phyloP scores from a whole-genome alignment of 1,140 invertebrate genomes.

The Berghia stephanieae region DNA sequence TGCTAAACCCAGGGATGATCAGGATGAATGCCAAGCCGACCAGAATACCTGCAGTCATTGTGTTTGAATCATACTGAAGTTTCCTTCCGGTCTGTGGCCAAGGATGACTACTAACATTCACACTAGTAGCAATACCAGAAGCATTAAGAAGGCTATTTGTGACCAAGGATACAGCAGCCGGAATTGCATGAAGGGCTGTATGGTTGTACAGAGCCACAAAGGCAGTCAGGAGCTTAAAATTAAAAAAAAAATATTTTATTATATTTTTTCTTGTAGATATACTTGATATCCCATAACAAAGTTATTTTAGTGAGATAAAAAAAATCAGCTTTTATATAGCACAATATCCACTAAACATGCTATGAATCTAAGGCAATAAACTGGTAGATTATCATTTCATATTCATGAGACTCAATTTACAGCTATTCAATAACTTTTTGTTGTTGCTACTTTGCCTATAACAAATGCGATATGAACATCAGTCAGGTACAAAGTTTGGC shows the following conservation, averaged over 20 bases:
- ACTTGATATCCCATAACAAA: no score
- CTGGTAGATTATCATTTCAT: no score
- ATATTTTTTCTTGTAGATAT: neutral
- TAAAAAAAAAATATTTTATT: neutral
- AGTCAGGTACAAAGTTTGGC: no score
- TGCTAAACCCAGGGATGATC: slow-evolving; percentile 78
- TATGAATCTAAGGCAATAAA: no score
- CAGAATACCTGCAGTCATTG: slow-evolving; percentile 78
- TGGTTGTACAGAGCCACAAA: slow-evolving; percentile 78
- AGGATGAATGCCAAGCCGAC: slow-evolving; percentile 83
- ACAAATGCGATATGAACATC: no score
- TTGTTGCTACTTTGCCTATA: no score
- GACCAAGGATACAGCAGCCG: slow-evolving; percentile 79
- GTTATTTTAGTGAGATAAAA: no score
- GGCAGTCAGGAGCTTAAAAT: slow-evolving; percentile 5
- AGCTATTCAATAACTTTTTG: no score
- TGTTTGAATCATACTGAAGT: slow-evolving; percentile 75
- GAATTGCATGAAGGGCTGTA: slow-evolving; percentile 80
- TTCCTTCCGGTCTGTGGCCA: slow-evolving; percentile 77
- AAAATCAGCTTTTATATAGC: no score
- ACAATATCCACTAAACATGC: no score
- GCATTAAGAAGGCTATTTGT: slow-evolving; percentile 75
- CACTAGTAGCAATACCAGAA: slow-evolving; percentile 18
- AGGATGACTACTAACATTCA: slow-evolving; percentile 69
- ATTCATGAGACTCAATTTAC: no score